Evolutionary conservation across 2,113 vertebrate species (phyloP).

Genomic region (Hemichromis elongatus): DNA sequence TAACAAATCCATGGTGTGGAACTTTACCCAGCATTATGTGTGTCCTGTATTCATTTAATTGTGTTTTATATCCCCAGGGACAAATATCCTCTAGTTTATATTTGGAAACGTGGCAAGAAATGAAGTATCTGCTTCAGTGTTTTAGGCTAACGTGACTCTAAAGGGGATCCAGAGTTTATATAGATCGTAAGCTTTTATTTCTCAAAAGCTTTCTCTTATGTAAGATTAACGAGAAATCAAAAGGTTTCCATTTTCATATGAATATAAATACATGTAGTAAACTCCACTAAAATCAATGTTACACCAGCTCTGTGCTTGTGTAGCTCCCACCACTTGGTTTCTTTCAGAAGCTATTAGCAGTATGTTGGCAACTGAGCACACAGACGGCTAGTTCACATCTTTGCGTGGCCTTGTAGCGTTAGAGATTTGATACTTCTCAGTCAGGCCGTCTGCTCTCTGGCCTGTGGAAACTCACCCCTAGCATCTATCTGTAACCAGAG

Average conservation of each 20-base stretch:
- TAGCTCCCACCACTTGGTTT: background rate
- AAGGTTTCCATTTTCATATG: background rate
- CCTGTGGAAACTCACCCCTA: background rate
- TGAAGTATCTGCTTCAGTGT: background rate
- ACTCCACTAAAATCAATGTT: background rate
- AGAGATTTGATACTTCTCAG: slow-evolving; percentile 18
- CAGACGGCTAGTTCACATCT: background rate
- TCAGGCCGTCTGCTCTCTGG: slow-evolving; percentile 4
- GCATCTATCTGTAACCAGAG: background rate
- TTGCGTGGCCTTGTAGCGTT: background rate
- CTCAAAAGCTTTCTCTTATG: background rate
- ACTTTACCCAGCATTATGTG: background rate
- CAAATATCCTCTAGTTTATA: background rate
- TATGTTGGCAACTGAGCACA: slow-evolving; percentile 2
- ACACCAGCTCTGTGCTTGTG: background rate
- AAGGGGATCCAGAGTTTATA: background rate
- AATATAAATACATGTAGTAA: background rate
- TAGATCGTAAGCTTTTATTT: background rate
- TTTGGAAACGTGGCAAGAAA: background rate
- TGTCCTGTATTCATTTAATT: background rate
- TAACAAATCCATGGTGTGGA: background rate
- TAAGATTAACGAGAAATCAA: background rate
- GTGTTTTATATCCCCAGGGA: background rate
- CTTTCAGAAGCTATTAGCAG: background rate
- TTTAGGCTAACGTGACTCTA: background rate